Conservation (phyloP, 2,797 vertebrate species). For the Coregonus sp. region DNA sequence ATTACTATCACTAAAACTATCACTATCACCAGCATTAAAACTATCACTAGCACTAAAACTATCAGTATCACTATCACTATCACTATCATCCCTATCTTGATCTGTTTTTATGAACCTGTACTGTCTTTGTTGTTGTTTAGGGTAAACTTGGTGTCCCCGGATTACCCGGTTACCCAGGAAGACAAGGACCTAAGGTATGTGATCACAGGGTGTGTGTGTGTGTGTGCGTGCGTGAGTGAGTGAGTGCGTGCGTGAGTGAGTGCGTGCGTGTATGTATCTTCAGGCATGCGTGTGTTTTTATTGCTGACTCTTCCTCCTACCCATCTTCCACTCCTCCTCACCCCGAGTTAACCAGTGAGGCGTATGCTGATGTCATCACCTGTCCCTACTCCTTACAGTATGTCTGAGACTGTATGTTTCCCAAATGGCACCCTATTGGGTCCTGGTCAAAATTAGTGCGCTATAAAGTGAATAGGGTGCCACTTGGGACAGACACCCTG, state of each 20-base stretch:
- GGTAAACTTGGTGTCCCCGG: conserved; percentile 97
- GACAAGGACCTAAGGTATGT: conserved; percentile 93
- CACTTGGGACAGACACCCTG: no score
- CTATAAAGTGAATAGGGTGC: no score
- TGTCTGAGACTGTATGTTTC: not conserved
- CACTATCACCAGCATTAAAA: no score
- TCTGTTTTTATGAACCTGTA: conserved; percentile 23
- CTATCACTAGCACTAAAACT: conserved; percentile 17
- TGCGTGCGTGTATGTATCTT: not conserved
- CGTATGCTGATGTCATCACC: conserved; percentile 50
- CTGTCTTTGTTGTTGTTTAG: conserved; percentile 70
- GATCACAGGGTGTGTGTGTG: not conserved
- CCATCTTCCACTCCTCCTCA: not conserved
- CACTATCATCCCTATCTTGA: no score
- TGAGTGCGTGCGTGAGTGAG: not conserved
- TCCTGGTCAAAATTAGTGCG: no score
- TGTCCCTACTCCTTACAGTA: conserved; percentile 42
- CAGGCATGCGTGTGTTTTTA: not conserved
- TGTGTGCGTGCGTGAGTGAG: no score
- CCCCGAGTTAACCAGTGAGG: not conserved
- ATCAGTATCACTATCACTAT: no score
- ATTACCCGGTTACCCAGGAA: conserved; percentile 95
- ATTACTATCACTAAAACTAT: no score
- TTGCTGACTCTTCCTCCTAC: not conserved
- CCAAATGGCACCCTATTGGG: no score